These are phyloP conservation scores for Sarcophaga subvicina DNA, from an alignment of 2,888 invertebrate species.

Conservation along the genomic window DNA sequence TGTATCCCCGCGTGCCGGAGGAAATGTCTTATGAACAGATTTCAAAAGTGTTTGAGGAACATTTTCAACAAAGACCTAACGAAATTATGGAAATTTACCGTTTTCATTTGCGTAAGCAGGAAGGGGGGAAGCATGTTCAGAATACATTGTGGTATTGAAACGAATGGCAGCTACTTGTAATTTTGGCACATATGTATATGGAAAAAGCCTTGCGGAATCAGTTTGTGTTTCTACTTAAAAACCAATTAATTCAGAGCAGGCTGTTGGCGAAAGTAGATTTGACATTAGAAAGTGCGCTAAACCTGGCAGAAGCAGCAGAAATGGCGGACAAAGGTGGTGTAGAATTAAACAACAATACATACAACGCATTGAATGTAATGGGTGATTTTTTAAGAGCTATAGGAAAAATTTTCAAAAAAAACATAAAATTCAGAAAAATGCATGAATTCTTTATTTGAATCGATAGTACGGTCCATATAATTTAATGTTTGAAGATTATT, in stretches of 20 bases:
- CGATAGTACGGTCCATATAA: too few species aligned
- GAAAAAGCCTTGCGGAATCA: constrained; percentile 42
- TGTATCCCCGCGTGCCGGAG: constrained; percentile 41
- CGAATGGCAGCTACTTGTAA: constrained; percentile 51
- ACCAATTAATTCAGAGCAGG: constrained; percentile 35
- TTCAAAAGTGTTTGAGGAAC: constrained; percentile 30
- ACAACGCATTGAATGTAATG: constrained; percentile 33
- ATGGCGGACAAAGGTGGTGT: constrained; percentile 36
- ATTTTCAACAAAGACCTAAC: constrained; percentile 41
- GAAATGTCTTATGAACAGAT: constrained; percentile 53
- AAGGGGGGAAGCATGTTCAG: constrained; percentile 38
- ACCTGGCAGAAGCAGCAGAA: constrained; percentile 38
- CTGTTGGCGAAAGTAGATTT: neutral
- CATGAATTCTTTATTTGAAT: too few species aligned
- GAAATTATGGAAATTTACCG: constrained; percentile 51
- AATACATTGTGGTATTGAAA: constrained; percentile 43
- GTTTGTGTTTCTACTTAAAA: constrained; percentile 53
- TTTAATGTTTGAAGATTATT: too few species aligned
- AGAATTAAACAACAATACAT: constrained; percentile 44
- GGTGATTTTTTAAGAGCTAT: too few species aligned
- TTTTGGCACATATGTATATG: constrained; percentile 47
- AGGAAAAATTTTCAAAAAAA: too few species aligned
- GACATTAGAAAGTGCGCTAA: constrained; percentile 16
- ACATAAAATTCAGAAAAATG: too few species aligned
- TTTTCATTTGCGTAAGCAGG: constrained; percentile 61